A percentile compares a stretch with the other conserved stretches of the same genome.
These are phyloP conservation scores for Diploscapter pachys DNA, from an alignment of 1,140 invertebrate genomes.

Conservation along the genomic window DNA sequence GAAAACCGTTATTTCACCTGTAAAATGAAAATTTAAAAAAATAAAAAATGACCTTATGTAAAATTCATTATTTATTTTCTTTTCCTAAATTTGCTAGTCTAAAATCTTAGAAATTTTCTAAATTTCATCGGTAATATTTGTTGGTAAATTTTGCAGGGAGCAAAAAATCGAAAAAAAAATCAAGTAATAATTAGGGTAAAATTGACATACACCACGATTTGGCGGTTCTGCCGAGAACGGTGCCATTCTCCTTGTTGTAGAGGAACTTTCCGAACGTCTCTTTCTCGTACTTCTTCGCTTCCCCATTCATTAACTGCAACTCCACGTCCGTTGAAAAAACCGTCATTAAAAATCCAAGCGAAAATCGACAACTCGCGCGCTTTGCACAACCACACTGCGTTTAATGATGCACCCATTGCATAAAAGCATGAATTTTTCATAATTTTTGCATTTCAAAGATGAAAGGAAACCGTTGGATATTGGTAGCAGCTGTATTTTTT, in stretches of 20 bases:
- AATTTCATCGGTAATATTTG: too few relatives aligned
- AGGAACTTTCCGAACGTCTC: constrained; percentile 36
- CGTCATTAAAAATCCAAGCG: too few relatives aligned
- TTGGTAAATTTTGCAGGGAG: background rate
- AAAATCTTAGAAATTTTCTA: background rate
- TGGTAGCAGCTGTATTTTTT: too few relatives aligned
- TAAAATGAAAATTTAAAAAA: constrained; percentile 34
- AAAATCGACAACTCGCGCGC: too few relatives aligned
- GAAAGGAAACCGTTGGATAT: too few relatives aligned
- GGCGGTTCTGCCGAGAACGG: constrained; percentile 55
- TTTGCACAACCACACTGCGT: too few relatives aligned
- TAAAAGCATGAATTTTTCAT: too few relatives aligned
- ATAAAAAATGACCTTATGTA: background rate
- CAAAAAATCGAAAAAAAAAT: too few relatives aligned
- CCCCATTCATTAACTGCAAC: constrained; percentile 39
- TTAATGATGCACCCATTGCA: too few relatives aligned
- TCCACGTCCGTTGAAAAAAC: too few relatives aligned
- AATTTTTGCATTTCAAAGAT: too few relatives aligned
- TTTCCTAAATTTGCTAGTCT: background rate
- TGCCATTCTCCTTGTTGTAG: constrained; percentile 46
- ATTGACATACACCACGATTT: constrained; percentile 54
- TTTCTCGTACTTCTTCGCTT: constrained; percentile 19
- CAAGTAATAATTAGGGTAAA: constrained; percentile 8
- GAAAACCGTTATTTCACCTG: constrained; percentile 54
- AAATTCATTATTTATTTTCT: background rate